Conservation (phyloP, 1,140 invertebrate species). For the Brachionus rubens region DNA sequence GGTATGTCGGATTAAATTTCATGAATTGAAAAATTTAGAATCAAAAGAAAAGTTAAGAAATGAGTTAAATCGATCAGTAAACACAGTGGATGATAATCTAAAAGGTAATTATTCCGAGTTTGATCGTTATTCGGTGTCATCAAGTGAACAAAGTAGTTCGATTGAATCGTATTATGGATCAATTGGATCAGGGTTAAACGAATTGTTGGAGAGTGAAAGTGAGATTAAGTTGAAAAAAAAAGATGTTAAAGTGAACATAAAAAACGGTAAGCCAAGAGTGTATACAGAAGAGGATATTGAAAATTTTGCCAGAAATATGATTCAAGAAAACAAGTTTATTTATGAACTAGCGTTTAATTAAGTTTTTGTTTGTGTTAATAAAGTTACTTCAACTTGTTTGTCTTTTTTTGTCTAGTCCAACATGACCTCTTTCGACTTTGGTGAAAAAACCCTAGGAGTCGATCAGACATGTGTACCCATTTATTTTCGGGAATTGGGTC, state of each 20-base stretch:
- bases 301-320: constrained; percentile 24
- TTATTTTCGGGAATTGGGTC: too few relatives aligned
- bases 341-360: constrained; percentile 31
- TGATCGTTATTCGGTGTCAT: neutral
- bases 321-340: constrained; percentile 7
- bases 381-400: too few relatives aligned
- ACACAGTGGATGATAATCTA: constrained; percentile 2
- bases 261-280: neutral
- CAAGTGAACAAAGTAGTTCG: constrained; percentile 5
- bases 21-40: constrained; percentile 10
- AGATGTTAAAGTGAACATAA: neutral
- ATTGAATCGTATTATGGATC: neutral
- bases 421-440: too few relatives aligned
- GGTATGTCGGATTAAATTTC: constrained; percentile 19
- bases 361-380: too few relatives aligned
- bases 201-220: too few relatives aligned
- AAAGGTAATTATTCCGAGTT: neutral
- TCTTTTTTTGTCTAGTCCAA: too few relatives aligned
- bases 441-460: too few relatives aligned
- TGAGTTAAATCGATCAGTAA: neutral
- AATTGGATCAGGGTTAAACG: neutral
- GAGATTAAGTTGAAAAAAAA: neutral
- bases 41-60: neutral
- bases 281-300: neutral
- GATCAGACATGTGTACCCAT: too few relatives aligned